Percentiles rank a stretch among this genome's conserved stretches.
phyloP scores from a whole-genome alignment of 1,140 invertebrate genomes.

The Psilanteris sp. region DNA sequence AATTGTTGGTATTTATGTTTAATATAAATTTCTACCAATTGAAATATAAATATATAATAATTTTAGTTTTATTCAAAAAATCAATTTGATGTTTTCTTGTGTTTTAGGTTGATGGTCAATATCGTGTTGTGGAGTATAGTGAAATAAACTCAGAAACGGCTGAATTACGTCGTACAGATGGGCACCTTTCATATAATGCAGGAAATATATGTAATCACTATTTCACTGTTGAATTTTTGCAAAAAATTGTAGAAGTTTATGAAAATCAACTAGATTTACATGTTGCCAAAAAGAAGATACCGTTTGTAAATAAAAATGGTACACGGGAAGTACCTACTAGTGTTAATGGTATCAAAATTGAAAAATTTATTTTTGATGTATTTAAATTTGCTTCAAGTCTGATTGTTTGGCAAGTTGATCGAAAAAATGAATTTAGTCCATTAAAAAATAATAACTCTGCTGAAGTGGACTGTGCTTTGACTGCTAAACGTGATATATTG shows the following conservation, averaged over 20 bases:
- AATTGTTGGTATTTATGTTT: no score
- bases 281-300: conserved; percentile 98
- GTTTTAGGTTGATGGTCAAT: conserved; percentile 84
- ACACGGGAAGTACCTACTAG: conserved; percentile 86
- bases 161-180: conserved; percentile 88
- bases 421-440: conserved; percentile 97
- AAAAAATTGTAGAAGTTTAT: conserved; percentile 82
- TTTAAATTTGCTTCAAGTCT: conserved; percentile 86
- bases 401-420: conserved; percentile 94
- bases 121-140: conserved; percentile 98
- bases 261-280: conserved; percentile 92
- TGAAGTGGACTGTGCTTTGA: conserved; percentile 94
- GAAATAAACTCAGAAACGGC: conserved; percentile 95
- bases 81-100: conserved; percentile 1
- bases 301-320: conserved; percentile 89
- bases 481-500: conserved; percentile 89
- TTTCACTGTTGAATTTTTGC: conserved; percentile 93
- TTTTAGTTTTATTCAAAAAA: no score
- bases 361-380: conserved; percentile 99
- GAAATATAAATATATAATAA: no score
- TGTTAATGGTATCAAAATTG: conserved; percentile 98
- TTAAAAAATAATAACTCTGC: conserved; percentile 95
- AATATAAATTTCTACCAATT: no score
- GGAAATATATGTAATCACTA: conserved; percentile 99
- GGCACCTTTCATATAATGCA: conserved; percentile 92